Evolutionary conservation across 2,113 vertebrate genomes (phyloP).

Genomic region (Notothenia coriiceps): DNA sequence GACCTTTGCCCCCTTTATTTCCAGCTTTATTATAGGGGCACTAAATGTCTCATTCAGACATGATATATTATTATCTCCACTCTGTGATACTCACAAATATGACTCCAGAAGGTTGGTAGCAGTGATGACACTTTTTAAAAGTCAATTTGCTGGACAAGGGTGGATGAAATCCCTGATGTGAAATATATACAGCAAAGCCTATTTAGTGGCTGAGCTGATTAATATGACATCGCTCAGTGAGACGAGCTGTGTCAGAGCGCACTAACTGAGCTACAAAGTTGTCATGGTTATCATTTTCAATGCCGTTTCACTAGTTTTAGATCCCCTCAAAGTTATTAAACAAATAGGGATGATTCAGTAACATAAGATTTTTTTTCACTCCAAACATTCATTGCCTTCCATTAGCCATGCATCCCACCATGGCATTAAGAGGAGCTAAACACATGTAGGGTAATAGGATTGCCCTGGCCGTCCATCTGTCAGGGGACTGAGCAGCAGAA

Average conservation of each 20-base stretch:
- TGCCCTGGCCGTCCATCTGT: constrained; percentile 81
- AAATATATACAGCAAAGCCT: constrained; percentile 37
- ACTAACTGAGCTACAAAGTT: constrained; percentile 25
- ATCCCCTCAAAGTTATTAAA: constrained; percentile 57
- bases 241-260: constrained; percentile 12
- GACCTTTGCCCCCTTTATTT: not conserved
- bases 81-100: not conserved
- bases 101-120: not conserved
- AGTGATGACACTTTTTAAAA: not conserved
- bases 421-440: constrained; percentile 86
- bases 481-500: constrained; percentile 67
- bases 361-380: constrained; percentile 51
- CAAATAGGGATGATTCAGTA: constrained; percentile 58
- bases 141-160: not conserved
- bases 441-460: constrained; percentile 88
- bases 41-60: not conserved
- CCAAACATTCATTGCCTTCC: constrained; percentile 54
- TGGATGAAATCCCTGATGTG: constrained; percentile 7
- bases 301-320: constrained; percentile 29
- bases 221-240: constrained; percentile 16
- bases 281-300: constrained; percentile 29
- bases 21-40: not conserved
- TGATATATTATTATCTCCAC: not conserved
- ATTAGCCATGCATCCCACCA: constrained; percentile 81
- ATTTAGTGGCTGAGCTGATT: constrained; percentile 33